Percentiles rank a stretch among this genome's conserved stretches.
These are phyloP conservation scores for Macquaria australasica DNA, from an alignment of 2,113 vertebrate species.

Conservation along the genomic window DNA sequence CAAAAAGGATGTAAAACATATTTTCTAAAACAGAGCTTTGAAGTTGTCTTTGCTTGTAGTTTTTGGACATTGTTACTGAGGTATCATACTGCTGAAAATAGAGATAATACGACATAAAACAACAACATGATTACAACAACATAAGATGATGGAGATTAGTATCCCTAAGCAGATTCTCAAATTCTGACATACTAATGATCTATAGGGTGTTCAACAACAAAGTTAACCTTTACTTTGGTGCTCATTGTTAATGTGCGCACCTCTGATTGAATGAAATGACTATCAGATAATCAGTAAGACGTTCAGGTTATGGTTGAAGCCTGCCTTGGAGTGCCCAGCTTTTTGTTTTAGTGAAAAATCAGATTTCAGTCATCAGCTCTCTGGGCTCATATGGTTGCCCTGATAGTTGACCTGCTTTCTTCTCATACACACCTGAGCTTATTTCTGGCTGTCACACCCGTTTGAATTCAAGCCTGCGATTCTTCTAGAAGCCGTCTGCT, in stretches of 20 bases:
- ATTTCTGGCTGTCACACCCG: not conserved
- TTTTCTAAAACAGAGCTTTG: not conserved
- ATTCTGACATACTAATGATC: not conserved
- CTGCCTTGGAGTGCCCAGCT: too few relatives aligned
- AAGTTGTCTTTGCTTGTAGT: not conserved
- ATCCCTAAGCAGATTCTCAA: not conserved
- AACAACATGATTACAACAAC: not conserved
- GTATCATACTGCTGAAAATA: not conserved
- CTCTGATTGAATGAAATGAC: not conserved
- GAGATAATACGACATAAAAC: not conserved
- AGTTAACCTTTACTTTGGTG: not conserved
- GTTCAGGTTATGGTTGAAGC: not conserved
- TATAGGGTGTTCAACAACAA: not conserved
- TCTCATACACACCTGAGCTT: not conserved
- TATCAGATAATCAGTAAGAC: not conserved
- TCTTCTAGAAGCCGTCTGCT: not conserved
- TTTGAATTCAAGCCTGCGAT: not conserved
- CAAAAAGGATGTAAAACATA: not conserved
- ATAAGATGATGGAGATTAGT: not conserved
- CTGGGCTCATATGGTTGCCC: too few relatives aligned
- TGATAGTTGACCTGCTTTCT: too few relatives aligned
- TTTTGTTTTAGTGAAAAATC: too few relatives aligned
- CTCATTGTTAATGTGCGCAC: not conserved
- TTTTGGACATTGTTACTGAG: not conserved
- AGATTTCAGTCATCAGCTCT: too few relatives aligned